Evolutionary conservation across 64 coral and sea anemone species (phyloP).

Genomic region (Cladopsammia gracilis): DNA sequence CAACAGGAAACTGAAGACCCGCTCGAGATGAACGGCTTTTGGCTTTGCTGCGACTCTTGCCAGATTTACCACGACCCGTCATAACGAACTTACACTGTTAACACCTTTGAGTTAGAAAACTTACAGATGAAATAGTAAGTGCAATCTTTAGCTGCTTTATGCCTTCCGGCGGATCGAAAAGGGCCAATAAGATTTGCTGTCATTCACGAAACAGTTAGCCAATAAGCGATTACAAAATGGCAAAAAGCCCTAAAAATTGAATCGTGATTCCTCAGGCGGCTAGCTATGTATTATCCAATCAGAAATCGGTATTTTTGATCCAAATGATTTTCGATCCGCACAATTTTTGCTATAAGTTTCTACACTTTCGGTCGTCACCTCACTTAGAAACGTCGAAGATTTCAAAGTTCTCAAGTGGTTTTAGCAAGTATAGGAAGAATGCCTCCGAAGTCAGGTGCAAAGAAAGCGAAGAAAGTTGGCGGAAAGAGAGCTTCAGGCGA

Average conservation of each 20-base stretch:
- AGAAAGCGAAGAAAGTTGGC: conserved; percentile 26
- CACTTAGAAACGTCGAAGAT: neutral
- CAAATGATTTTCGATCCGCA: conserved; percentile 4
- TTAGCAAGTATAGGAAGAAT: neutral
- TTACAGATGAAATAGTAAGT: neutral
- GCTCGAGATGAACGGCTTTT: conserved; percentile 46
- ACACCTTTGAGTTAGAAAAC: neutral
- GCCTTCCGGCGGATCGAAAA: conserved; percentile 5
- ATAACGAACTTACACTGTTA: neutral
- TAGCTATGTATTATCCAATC: conserved; percentile 7
- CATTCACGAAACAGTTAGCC: neutral
- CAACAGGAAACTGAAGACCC: conserved; percentile 51
- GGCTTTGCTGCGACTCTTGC: conserved; percentile 47
- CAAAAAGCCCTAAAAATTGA: neutral
- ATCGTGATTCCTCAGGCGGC: conserved; percentile 8
- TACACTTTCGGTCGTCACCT: too few species aligned
- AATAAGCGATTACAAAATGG: neutral
- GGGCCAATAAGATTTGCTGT: conserved; percentile 8
- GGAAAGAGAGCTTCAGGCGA: conserved; percentile 48
- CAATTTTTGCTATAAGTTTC: conserved; percentile 7
- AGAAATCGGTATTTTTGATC: conserved; percentile 8
- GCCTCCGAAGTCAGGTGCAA: conserved; percentile 13
- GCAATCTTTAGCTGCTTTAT: neutral
- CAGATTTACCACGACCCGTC: conserved; percentile 44
- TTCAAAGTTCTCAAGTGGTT: neutral